Conservation (phyloP, 2,797 vertebrate species). For the Chelon labrosus region DNA sequence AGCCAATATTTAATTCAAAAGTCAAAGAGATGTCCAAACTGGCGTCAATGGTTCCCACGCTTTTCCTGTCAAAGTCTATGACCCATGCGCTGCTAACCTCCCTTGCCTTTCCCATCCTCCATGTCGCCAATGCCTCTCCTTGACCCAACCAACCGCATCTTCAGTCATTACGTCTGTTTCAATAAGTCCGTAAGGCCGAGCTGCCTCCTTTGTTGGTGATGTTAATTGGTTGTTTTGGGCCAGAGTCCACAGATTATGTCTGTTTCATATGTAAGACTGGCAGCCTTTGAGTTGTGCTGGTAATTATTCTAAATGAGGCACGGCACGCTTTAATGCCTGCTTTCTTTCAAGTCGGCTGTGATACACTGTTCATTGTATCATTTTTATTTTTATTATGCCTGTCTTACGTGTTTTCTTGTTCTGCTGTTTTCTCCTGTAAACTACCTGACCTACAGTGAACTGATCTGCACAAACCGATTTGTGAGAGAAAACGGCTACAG, state of each 20-base stretch:
- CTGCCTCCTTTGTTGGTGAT: slow-evolving; percentile 51
- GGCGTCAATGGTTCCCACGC: slow-evolving; percentile 70
- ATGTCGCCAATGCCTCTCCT: slow-evolving; percentile 21
- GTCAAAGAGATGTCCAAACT: slow-evolving; percentile 59
- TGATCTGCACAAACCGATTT: neutral
- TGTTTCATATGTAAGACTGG: slow-evolving; percentile 68
- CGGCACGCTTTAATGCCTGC: slow-evolving; percentile 22
- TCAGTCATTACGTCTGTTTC: slow-evolving; percentile 51
- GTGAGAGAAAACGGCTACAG: neutral
- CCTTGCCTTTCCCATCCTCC: slow-evolving; percentile 6
- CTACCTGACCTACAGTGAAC: neutral
- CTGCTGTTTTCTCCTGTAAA: neutral
- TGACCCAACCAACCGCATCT: slow-evolving; percentile 59
- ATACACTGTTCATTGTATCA: neutral
- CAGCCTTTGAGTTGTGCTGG: slow-evolving; percentile 54
- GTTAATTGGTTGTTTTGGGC: slow-evolving; percentile 61
- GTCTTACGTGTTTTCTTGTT: neutral
- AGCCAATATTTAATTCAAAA: slow-evolving; percentile 51
- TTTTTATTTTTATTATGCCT: neutral
- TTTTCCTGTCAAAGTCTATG: slow-evolving; percentile 48
- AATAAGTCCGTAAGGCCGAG: slow-evolving; percentile 25
- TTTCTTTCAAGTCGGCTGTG: slow-evolving; percentile 22
- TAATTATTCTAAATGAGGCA: slow-evolving; percentile 72
- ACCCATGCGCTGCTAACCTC: slow-evolving; percentile 63
- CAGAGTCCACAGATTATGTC: slow-evolving; percentile 53